A percentile compares a stretch with the other conserved stretches of the same genome.
phyloP scores from a whole-genome alignment of 2,113 vertebrate genomes.

The Sceloporus tristichus region DNA sequence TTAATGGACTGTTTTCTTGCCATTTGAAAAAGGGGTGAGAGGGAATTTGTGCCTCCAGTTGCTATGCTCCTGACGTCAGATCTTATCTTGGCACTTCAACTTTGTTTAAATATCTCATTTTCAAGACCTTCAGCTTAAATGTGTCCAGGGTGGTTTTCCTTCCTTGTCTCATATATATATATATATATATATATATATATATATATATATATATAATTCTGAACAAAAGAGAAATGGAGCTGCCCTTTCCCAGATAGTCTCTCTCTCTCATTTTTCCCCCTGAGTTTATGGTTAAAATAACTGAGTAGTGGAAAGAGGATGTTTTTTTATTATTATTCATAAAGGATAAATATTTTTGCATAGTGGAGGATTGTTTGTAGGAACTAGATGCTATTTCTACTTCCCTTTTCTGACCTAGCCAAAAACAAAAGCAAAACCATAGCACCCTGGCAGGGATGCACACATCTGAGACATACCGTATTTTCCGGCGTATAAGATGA shows the following conservation, averaged over 20 bases:
- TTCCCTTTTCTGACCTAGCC: neutral
- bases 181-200: neutral
- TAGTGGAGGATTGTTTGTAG: neutral
- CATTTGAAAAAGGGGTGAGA: conserved; percentile 59
- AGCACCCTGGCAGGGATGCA: too few relatives aligned
- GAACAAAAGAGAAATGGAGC: conserved; percentile 14
- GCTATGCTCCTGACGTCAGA: conserved; percentile 44
- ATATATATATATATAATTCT: neutral
- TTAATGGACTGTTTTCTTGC: conserved; percentile 58
- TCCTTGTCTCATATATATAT: neutral
- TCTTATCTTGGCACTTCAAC: conserved; percentile 51
- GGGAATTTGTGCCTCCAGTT: conserved; percentile 33
- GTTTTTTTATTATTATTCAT: neutral
- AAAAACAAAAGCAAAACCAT: neutral
- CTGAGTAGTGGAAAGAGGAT: neutral
- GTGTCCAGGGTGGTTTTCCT: conserved; percentile 32
- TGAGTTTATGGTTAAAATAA: neutral
- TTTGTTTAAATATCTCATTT: conserved; percentile 61
- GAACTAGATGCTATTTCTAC: neutral
- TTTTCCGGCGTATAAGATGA: too few relatives aligned
- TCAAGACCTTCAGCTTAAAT: conserved; percentile 51
- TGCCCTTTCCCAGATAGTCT: conserved; percentile 11
- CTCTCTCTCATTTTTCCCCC: neutral
- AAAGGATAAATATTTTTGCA: neutral
- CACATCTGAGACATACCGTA: too few relatives aligned